A percentile compares a stretch with the other conserved stretches of the same genome.
Conservation (phyloP, 2,888 invertebrate species). For the Tineola bisselliella region DNA sequence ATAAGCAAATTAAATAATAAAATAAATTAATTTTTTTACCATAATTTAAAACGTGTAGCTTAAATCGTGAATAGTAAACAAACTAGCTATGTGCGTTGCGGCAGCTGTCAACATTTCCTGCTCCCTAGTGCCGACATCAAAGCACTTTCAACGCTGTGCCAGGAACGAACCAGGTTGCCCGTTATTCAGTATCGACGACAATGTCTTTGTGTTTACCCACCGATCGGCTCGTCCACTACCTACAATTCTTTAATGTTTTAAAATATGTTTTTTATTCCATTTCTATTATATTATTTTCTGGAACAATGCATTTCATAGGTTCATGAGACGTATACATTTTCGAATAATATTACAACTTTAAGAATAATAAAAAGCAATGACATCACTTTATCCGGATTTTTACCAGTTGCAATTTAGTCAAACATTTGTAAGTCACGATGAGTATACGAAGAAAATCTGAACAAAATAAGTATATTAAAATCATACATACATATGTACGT, state of each 20-base stretch:
- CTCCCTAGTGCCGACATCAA: slow-evolving; percentile 41
- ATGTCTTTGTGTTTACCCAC: slow-evolving; percentile 1
- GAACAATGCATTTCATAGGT: too few species aligned
- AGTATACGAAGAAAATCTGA: not conserved
- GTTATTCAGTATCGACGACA: slow-evolving; percentile 1
- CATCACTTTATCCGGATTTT: not conserved
- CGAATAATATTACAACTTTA: too few species aligned
- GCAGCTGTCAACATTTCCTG: slow-evolving; percentile 6
- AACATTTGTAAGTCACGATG: not conserved
- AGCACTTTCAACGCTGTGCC: slow-evolving; percentile 40
- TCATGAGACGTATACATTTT: too few species aligned
- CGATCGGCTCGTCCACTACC: not conserved
- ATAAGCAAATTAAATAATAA: too few species aligned
- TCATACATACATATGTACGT: too few species aligned
- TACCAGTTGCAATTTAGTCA: not conserved
- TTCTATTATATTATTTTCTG: too few species aligned
- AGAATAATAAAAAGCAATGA: too few species aligned
- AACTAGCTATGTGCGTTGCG: not conserved
- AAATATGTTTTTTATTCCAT: not conserved
- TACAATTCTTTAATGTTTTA: not conserved
- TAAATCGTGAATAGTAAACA: not conserved
- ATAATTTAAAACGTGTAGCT: not conserved
- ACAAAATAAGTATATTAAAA: too few species aligned
- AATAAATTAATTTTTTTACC: too few species aligned
- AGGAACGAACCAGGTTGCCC: not conserved